Evolutionary conservation across 1,140 invertebrate genomes (phyloP), one percentile per base, ranked within the genome.

Genomic region (Drosophila ogumai): DNA sequence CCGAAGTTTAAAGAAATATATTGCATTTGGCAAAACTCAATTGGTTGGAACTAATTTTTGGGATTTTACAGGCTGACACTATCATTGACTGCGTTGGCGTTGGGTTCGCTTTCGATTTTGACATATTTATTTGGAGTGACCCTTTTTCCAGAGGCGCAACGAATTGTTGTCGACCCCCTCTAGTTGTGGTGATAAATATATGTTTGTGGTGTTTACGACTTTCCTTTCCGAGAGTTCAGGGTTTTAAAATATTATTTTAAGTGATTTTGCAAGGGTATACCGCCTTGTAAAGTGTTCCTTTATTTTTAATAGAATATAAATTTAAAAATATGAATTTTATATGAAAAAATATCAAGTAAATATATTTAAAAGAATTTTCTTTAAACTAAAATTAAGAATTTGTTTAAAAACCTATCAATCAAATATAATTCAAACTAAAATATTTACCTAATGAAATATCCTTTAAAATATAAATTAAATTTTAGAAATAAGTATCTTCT

Each of bases 91-190:
- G 80, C 80, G 84, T 88, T 60, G 84, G 85, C 66, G 85, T 44
- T 47, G 55, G 44, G 52, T 46, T 49, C 40, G 52, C 68, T 76
- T 69, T 80, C 44, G 74, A 81, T 79, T 81, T 88, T 81, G 81
- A 90, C 78, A 90, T 84, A 87, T 90, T 84, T 81, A 90, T 90
- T 90, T 79, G 74, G 67, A 78, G 43, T 87, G 85, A 90, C 81
- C 81, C 67, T 65, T 80, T 79, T 54, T 17, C 52, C 57, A 72
- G 56, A 65, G 84, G 74, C 73, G 77, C 84, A 87, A 66, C 84
- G 73, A 88, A 90, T 90, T 75, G 54, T 19, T 67, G 38, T 58
- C 34, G 46, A 19, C 32, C 36, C 34, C 47, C 44, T 52, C 19
- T 10, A 13, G 25, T 40, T n/a, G 25, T 28, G 55, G 56, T 82